phyloP scores from a whole-genome alignment of 2,888 invertebrate species.

The Rhimphoctona megacephalus region DNA sequence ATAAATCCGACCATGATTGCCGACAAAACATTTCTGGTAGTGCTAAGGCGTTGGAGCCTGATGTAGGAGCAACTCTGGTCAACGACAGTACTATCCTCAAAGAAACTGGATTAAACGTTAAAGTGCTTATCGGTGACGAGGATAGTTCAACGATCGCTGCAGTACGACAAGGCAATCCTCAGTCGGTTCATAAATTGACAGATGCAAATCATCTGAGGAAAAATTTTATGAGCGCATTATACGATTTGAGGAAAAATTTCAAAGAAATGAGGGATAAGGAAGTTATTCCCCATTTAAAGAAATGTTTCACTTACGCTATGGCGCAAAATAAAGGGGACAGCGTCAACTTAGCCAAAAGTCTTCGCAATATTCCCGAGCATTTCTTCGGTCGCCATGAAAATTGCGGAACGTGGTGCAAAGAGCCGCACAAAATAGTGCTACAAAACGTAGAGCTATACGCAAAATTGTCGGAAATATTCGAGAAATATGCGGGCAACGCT shows the following conservation, averaged over 20 bases:
- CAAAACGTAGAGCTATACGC: slow-evolving; percentile 33
- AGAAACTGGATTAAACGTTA: slow-evolving; percentile 66
- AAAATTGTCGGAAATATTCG: slow-evolving; percentile 55
- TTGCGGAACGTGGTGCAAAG: slow-evolving; percentile 46
- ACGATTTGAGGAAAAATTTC: slow-evolving; percentile 32
- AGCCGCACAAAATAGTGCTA: slow-evolving; percentile 27
- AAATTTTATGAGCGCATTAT: slow-evolving; percentile 49
- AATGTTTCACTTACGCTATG: slow-evolving; percentile 66
- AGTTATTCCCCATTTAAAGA: slow-evolving; percentile 65
- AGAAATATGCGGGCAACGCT: slow-evolving; percentile 68
- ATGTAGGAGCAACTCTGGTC: slow-evolving; percentile 69
- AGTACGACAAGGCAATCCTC: slow-evolving; percentile 40
- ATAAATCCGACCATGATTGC: slow-evolving; percentile 72
- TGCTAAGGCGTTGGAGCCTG: slow-evolving; percentile 75
- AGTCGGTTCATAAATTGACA: slow-evolving; percentile 38
- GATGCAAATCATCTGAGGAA: slow-evolving; percentile 51
- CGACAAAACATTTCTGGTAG: slow-evolving; percentile 73
- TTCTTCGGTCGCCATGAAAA: slow-evolving; percentile 64
- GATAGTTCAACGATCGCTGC: slow-evolving; percentile 67
- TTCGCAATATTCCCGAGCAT: slow-evolving; percentile 64
- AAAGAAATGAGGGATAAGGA: slow-evolving; percentile 55
- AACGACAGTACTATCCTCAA: slow-evolving; percentile 69
- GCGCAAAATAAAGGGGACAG: slow-evolving; percentile 60
- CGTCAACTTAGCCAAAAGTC: slow-evolving; percentile 44
- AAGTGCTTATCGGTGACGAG: slow-evolving; percentile 71